These are phyloP conservation scores for Parauchenoglanis ngamensis DNA, from an alignment of 2,797 vertebrate genomes.

Conservation along the genomic window DNA sequence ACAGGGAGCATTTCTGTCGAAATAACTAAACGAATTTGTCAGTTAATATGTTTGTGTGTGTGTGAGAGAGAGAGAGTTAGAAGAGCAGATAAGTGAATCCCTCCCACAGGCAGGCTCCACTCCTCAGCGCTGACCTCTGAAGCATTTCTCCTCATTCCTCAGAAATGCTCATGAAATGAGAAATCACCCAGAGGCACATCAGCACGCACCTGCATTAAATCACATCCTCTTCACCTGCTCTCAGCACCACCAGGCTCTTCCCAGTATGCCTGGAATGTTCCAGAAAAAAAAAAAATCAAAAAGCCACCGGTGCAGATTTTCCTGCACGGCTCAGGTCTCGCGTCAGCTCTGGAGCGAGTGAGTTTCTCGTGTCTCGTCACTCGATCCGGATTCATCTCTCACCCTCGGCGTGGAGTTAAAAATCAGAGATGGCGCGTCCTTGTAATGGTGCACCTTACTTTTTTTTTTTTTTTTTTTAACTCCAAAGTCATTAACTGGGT, in stretches of 20 bases:
- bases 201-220: slow-evolving; percentile 38
- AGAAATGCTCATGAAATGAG: neutral
- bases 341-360: neutral
- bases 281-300: neutral
- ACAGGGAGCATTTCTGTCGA: neutral
- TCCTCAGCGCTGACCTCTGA: neutral
- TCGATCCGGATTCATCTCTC: neutral
- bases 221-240: slow-evolving; percentile 26
- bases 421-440: too few species aligned
- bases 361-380: slow-evolving; percentile 10
- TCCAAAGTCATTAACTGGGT: neutral
- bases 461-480: neutral
- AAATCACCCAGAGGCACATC: slow-evolving; percentile 4
- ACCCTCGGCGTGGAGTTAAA: neutral
- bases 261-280: slow-evolving; percentile 26
- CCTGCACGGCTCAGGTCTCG: slow-evolving; percentile 8
- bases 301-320: slow-evolving; percentile 4
- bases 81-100: neutral
- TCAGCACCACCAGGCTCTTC: slow-evolving; percentile 22
- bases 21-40: neutral
- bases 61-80: neutral
- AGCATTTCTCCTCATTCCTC: slow-evolving; percentile 36
- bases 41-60: neutral
- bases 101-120: slow-evolving; percentile 1
- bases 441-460: neutral